These are phyloP conservation scores for Erinaceus europaeus DNA, from an alignment of 2,113 vertebrate species.

Conservation along the genomic window DNA sequence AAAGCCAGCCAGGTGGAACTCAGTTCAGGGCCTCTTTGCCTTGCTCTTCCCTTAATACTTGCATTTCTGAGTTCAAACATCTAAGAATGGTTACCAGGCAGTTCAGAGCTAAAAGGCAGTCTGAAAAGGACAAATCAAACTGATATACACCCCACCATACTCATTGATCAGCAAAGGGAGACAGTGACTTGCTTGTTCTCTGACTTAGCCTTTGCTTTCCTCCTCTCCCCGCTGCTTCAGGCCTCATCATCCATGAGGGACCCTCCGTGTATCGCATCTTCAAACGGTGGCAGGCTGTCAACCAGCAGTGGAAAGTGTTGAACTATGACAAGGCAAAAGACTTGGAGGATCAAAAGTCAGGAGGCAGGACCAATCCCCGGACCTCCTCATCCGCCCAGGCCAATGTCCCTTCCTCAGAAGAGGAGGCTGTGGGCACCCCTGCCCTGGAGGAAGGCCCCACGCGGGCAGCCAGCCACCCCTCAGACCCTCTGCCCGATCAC, in stretches of 20 bases:
- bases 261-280: slow-evolving; percentile 99
- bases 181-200: not conserved
- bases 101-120: not conserved
- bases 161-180: not conserved
- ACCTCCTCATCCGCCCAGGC: slow-evolving; percentile 87
- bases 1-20: too few relatives aligned
- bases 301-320: slow-evolving; percentile 99
- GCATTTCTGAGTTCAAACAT: not conserved
- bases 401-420: slow-evolving; percentile 73
- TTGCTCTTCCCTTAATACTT: rapidly evolving
- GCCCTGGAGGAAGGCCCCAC: slow-evolving; percentile 75
- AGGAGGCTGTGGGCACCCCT: slow-evolving; percentile 33
- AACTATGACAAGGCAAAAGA: slow-evolving; percentile 98
- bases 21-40: not conserved
- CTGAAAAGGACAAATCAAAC: not conserved
- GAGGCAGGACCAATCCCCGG: slow-evolving; percentile 88
- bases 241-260: slow-evolving; percentile 97
- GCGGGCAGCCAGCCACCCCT: slow-evolving; percentile 79
- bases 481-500: slow-evolving; percentile 89
- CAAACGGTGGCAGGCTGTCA: slow-evolving; percentile 98
- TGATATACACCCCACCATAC: not conserved
- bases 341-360: slow-evolving; percentile 90
- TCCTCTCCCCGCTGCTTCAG: slow-evolving; percentile 79
- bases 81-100: not conserved
- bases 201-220: not conserved